Percentiles rank a stretch among this genome's conserved stretches.
These are phyloP conservation scores for Tenebrosternarchus preto DNA, from an alignment of 2,113 vertebrate genomes.

Conservation along the genomic window DNA sequence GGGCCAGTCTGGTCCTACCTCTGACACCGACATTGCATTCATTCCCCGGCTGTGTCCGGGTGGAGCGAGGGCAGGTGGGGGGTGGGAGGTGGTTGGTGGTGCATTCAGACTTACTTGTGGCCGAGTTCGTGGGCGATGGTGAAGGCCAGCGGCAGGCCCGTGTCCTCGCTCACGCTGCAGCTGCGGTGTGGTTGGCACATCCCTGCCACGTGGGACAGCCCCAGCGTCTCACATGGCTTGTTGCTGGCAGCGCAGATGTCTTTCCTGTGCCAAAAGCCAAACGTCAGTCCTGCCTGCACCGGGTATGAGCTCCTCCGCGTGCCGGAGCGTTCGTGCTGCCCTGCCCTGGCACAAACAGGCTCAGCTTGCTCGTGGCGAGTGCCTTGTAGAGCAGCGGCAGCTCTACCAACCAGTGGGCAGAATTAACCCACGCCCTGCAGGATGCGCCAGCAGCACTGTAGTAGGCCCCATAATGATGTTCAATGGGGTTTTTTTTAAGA, in stretches of 20 bases:
- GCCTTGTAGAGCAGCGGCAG: neutral
- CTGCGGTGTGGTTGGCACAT: constrained; percentile 94
- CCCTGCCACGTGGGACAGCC: constrained; percentile 90
- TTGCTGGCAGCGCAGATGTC: constrained; percentile 94
- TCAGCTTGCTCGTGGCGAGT: neutral
- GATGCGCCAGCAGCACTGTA: too few species aligned
- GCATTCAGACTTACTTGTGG: constrained; percentile 83
- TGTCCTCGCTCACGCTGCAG: constrained; percentile 95
- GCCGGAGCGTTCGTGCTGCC: too few species aligned
- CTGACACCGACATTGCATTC: too few species aligned
- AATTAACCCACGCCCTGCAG: neutral
- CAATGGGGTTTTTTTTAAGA: too few species aligned
- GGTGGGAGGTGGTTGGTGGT: neutral
- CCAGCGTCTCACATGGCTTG: constrained; percentile 92
- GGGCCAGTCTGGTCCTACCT: too few species aligned
- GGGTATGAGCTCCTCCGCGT: neutral
- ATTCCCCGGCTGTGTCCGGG: too few species aligned
- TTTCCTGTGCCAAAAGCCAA: constrained; percentile 75
- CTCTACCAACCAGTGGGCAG: neutral
- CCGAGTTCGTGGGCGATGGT: constrained; percentile 94
- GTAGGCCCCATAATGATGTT: too few species aligned
- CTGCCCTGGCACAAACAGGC: neutral
- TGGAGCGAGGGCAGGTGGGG: neutral
- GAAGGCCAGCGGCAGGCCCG: constrained; percentile 90
- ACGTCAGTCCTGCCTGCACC: neutral